phyloP scores from a whole-genome alignment of 1,140 invertebrate genomes.

The Brachionus rubens region DNA sequence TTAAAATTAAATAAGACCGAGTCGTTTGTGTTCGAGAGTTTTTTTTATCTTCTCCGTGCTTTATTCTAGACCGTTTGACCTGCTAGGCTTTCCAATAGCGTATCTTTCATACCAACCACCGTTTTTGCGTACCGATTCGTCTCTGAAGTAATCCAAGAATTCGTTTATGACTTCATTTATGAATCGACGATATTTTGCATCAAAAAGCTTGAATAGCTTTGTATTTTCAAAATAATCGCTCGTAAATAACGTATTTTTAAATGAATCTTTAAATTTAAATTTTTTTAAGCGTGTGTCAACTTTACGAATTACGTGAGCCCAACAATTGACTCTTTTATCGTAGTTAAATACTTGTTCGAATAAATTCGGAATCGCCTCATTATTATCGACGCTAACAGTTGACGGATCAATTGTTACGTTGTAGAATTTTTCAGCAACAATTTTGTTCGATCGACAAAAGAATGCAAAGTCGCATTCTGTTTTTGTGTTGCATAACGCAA shows the following conservation, averaged over 20 bases:
- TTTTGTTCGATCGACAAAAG: not conserved
- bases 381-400: not conserved
- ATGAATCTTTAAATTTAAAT: too few species aligned
- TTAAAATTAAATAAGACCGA: not conserved
- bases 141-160: too few species aligned
- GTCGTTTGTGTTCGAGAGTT: not conserved
- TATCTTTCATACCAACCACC: not conserved
- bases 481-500: not conserved
- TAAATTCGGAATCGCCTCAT: not conserved
- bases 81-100: not conserved
- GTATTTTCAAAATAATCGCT: too few species aligned
- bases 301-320: slow-evolving; percentile 1
- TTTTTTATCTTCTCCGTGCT: not conserved
- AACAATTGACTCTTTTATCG: slow-evolving; percentile 22
- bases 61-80: not conserved
- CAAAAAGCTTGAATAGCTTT: too few species aligned
- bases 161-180: too few species aligned
- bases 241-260: too few species aligned
- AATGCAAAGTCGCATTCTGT: not conserved
- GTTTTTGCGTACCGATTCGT: too few species aligned
- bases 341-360: slow-evolving; percentile 5
- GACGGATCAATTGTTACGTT: not conserved
- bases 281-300: not conserved
- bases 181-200: too few species aligned
- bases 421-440: not conserved